Base-by-base conservation (phyloP, 2,797 vertebrate species). In the Cetoscarus ocellatus region DNA sequence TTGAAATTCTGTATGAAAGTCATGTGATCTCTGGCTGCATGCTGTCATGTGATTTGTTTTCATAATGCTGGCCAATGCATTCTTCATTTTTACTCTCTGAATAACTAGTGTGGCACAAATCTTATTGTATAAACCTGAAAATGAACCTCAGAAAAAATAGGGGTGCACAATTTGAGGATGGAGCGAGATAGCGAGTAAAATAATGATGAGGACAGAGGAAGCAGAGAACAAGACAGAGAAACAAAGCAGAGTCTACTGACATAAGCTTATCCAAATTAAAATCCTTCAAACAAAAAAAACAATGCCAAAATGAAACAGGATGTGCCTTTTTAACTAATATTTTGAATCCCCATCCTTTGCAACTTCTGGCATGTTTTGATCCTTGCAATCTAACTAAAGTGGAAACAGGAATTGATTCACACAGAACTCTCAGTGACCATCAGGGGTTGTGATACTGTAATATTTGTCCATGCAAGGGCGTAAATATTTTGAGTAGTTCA, bases 1-100 rank as follows among this genome's bases (percentile, higher is more conserved):
- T 61, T 72, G 39, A 52, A n/a, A 57, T 63, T 67, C 54, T 67
- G 62, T 61, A 52, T 60, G 10, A 60, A 48, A 38, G 52, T 38
- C 52, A 38, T 54, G 50, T 51, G 50, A 51, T 51, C 27, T 13
- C 50, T 13, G 19, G 50, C 50, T 14, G 27, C 35, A 54, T 9
- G 5, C 8, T 55, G 66, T 70, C 66, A 80, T 61, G 75, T 78
- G 78, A 64, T 55, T 77, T 53, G 14, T 59, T 68, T 58, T 58
- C 8, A 60, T 44, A 42, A 62, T 53, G 7, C 11, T 51, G 44
- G 47, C 60, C 49, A 39, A 1, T 54, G 58, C 36, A 8, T 49
- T 43, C 17, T 66, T 68, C 7, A 58, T 39, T 55, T 45, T 49
- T 8, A 61, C 54, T 0, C 70, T 34, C 19, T 53, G 43, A 86